phyloP scores from a whole-genome alignment of 2,113 vertebrate genomes.

The Pteruthius melanotis region DNA sequence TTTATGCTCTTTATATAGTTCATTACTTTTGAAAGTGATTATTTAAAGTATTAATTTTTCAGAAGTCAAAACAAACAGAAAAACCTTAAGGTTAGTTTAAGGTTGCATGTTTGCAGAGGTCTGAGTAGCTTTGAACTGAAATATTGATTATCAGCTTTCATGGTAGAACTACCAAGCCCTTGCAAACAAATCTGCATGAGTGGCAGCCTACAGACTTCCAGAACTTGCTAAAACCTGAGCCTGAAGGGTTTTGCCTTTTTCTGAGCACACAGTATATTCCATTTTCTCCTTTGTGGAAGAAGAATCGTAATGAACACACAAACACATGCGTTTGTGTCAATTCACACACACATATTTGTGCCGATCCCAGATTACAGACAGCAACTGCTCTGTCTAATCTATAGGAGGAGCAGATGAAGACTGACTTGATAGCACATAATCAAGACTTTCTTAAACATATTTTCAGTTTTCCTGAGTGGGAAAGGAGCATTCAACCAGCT shows the following conservation, averaged over 20 bases:
- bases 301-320: not conserved
- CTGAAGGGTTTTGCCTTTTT: not conserved
- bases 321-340: not conserved
- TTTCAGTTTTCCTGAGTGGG: not conserved
- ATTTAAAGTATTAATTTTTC: not conserved
- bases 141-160: not conserved
- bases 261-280: not conserved
- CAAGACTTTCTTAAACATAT: not conserved
- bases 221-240: not conserved
- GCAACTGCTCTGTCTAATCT: not conserved
- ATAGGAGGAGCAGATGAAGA: not conserved
- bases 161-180: not conserved
- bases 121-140: not conserved
- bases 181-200: not conserved
- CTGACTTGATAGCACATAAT: not conserved
- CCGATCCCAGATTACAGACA: not conserved
- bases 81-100: not conserved
- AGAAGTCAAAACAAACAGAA: not conserved
- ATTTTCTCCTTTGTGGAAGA: not conserved
- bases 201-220: not conserved
- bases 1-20: not conserved
- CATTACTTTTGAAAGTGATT: not conserved
- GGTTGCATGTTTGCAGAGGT: not conserved
- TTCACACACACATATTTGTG: not conserved
- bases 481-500: not conserved